Base-by-base conservation (phyloP, 30 jellyfish, hydroid and myxozoan species). In the Chironex yamaguchii region DNA sequence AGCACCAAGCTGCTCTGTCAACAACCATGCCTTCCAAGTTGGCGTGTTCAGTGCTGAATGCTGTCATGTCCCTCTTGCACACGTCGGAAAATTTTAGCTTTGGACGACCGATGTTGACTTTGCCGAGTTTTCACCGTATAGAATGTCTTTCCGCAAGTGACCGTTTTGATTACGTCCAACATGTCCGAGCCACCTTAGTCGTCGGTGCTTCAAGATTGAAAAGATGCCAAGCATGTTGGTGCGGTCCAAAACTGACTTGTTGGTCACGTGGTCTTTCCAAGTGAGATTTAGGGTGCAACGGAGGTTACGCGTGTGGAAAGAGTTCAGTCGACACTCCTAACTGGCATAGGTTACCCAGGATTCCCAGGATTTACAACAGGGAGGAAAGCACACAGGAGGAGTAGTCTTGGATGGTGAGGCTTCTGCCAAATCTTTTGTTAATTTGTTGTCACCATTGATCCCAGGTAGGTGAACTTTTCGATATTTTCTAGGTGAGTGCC, bases 111-210 rank as follows among this genome's bases (percentile, higher is more conserved):
- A n/a, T n/a, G n/a, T n/a, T n/a, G n/a, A n/a, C n/a, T n/a, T n/a
- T n/a, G n/a, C n/a, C n/a, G n/a, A n/a, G n/a, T n/a, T n/a, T 24
- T 58, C 73, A 4, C 73, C 73, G 31, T 58, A 58, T 26, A 58
- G 24, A 12, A 24, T 26, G 73, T 24, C 31, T 22, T 58, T n/a
- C 25, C 25, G 73, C 22, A 58, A 4, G 9, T n/a, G 22, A 22
- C 33, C 24, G 58, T 58, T 22, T 11, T 58, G 25, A n/a, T 6
- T 12, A 4, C 73, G 24, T n/a, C 33, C 26, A 22, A 58, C 73
- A 6, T 58, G 73, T 9, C 73, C 73, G 31, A 58, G 73, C 73
- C 73, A 58, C 12, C 26, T 4, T 26, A 58, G 31, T 11, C 73
- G 73, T 12, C 73, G 24, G 12, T 24, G 73, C 9, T 11, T 58